Conservation (phyloP, 2,113 vertebrate species). For the Leucosticte australis region DNA sequence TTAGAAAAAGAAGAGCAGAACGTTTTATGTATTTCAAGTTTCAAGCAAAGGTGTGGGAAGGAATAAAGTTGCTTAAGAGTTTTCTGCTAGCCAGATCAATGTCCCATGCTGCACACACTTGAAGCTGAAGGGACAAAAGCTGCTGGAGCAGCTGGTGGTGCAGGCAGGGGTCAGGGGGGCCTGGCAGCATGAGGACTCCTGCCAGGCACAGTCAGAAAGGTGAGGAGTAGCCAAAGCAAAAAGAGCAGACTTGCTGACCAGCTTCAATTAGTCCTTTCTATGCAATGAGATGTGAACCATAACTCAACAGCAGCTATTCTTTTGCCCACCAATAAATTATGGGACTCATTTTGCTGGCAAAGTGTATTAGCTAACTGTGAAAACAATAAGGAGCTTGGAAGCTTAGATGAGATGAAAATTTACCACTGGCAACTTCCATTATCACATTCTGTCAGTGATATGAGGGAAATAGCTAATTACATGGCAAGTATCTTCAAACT, state of each 20-base stretch:
- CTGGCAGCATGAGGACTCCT: background rate
- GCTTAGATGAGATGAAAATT: background rate
- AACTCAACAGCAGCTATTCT: background rate
- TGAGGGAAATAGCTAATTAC: background rate
- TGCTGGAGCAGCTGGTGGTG: background rate
- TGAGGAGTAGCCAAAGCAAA: background rate
- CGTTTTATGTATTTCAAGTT: background rate
- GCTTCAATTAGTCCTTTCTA: background rate
- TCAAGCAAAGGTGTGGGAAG: background rate
- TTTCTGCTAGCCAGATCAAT: background rate
- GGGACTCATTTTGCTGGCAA: background rate
- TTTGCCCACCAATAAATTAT: background rate
- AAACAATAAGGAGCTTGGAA: background rate
- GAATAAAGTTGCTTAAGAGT: background rate
- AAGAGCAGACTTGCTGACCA: background rate
- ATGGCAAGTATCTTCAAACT: background rate
- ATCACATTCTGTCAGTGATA: background rate
- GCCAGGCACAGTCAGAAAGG: background rate
- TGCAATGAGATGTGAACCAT: background rate
- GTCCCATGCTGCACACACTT: background rate
- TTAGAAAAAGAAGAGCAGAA: background rate
- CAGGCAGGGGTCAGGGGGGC: background rate
- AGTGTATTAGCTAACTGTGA: background rate
- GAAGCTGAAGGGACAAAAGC: background rate
- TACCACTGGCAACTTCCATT: background rate